Base-by-base conservation (phyloP, 2,888 invertebrate species). In the Athalia rosae region DNA sequence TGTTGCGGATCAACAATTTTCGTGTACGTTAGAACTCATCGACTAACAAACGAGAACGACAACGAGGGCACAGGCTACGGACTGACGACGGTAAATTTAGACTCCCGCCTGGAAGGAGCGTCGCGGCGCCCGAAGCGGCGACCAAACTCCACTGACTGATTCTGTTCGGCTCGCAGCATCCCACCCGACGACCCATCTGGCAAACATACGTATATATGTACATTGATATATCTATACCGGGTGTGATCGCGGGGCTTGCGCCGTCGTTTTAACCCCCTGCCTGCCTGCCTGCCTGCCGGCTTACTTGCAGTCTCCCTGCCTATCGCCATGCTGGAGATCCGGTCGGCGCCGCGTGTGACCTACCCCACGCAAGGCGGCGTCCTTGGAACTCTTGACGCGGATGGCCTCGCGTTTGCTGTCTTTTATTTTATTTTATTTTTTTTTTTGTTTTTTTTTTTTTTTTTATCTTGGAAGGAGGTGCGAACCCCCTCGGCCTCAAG, bases 121-220 rank as follows among this genome's bases (percentile, higher is more conserved):
- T 74, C 74, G 74, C 74, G 74, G 74, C 74, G 74, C 74, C 74
- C 74, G 74, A 61, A 74, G 74, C 74, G 74, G 74, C 74, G 74
- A 74, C 74, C 74, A 74, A 62, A 74, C 74, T 74, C 74, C 74
- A 74, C 74, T 74, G 86, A 87, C 87, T 86, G 84, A 84, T 83
- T 62, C 62, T 74, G 15, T 77, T 79, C 78, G 41, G 74, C 78
- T 79, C 79, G 78, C 64, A 58, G 77, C 63, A 48, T 64, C 77
- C 67, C 77, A 64, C 79, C 61, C 78, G 76, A 71, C 79, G 74
- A 77, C 74, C 77, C 83, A 83, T 83, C 85, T 84, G 85, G 81
- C 78, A 78, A 80, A 81, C 85, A 78, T 80, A 79, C 77, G 47
- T 77, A 77, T 73, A 73, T 73, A 77, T 73, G 73, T 73, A 77